Base-by-base conservation (phyloP, 2,113 vertebrate genomes). In the Alethe diademata region DNA sequence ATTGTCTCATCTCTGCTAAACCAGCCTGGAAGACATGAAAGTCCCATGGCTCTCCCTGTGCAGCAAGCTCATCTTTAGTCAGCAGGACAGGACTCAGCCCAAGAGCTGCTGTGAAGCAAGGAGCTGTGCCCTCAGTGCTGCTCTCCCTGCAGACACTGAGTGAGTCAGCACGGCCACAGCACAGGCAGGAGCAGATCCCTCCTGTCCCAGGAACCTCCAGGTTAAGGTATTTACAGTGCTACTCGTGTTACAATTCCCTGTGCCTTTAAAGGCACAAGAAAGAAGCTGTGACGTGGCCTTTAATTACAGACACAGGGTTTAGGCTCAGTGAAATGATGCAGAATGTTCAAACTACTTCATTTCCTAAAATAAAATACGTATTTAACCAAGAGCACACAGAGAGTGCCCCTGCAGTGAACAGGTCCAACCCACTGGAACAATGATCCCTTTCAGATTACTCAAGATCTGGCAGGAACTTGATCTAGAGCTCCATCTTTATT, bases 161-260 rank as follows among this genome's bases (percentile, higher is more conserved):
- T 25, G 86, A 58, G 35, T n/a, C 70, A 67, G 92, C 67, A 38
- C 16, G 2, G 50, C 50, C 50, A 51, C 50, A 29, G 50, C 50
- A 51, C 50, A 51, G 43, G 43, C 26, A 51, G 48, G 50, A 43
- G 13, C n/a, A 33, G 1, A 8, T 7, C 45, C 2, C 0, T 20
- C 7, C 5, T 25, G 61, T 0, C 35, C 38, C 23, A 10, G 5
- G 4, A 36, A 26, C 2, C 54, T 29, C 33, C 16, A 43, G 35
- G 38, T 12, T 13, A 35, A 35, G 26, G 4, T 31, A 25, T 11
- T 71, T 12, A 42, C 48, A 50, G 12, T 0, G 15, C 12, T 33
- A 47, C 10, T 36, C 8, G 0, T 2, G 15, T 24, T 35, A 83
- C 38, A 85, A 4, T 5, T 35, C 24, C 0, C 0, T 19, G 17